A percentile compares a stretch with the other conserved stretches of the same genome.
These are phyloP conservation scores for Caligus rogercresseyi DNA, from an alignment of 1,140 invertebrate genomes.

Conservation along the genomic window DNA sequence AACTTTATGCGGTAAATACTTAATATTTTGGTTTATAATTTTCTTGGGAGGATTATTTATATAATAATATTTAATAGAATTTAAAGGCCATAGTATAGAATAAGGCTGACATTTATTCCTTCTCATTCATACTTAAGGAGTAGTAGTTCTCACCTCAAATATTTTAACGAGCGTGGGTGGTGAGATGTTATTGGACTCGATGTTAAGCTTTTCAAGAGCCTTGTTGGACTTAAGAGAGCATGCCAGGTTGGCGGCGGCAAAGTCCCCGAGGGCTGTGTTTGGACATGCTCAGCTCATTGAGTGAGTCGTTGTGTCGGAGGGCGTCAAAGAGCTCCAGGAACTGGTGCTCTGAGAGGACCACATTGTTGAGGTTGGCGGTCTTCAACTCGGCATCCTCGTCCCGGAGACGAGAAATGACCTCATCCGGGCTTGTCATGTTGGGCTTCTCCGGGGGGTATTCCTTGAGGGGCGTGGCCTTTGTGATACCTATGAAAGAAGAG, in stretches of 20 bases:
- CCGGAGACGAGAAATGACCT: slow-evolving; percentile 64
- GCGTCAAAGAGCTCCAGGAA: slow-evolving; percentile 73
- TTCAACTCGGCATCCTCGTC: slow-evolving; percentile 66
- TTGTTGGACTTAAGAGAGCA: slow-evolving; percentile 10
- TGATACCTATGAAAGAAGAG: no score
- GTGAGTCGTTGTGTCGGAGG: slow-evolving; percentile 35
- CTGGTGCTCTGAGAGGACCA: slow-evolving; percentile 89
- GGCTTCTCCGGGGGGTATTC: slow-evolving; percentile 72
- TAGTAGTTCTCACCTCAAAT: slow-evolving; percentile 19
- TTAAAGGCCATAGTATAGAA: no score
- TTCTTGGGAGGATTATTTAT: no score
- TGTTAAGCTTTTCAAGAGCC: slow-evolving; percentile 10
- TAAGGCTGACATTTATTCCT: no score
- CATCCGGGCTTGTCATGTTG: slow-evolving; percentile 77
- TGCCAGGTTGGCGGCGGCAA: slow-evolving; percentile 12
- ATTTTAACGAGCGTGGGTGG: slow-evolving; percentile 19
- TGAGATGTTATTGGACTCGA: slow-evolving; percentile 15
- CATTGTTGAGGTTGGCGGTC: slow-evolving; percentile 90
- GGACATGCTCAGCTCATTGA: slow-evolving; percentile 1
- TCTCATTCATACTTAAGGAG: no score
- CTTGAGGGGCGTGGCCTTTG: slow-evolving; percentile 79
- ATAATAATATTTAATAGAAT: no score
- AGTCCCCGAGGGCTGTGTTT: slow-evolving; percentile 13
- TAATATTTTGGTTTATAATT: no score
- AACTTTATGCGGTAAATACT: no score